Conservation (phyloP, 2,888 invertebrate genomes). For the Lithosia quadra region DNA sequence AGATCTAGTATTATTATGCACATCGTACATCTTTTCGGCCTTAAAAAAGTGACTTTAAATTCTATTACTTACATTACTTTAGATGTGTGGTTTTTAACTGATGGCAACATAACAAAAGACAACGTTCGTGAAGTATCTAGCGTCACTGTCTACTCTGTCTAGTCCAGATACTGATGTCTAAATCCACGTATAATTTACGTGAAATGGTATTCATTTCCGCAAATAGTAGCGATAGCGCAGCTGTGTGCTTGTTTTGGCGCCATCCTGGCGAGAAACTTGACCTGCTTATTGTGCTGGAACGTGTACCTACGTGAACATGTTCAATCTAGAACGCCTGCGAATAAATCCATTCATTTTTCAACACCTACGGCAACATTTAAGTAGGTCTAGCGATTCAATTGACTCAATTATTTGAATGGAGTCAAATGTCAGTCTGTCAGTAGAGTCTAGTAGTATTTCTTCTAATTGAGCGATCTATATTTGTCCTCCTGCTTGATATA, state of each 20-base stretch:
- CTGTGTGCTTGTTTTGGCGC: slow-evolving; percentile 71
- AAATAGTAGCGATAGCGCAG: slow-evolving; percentile 72
- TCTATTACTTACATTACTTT: too few relatives aligned
- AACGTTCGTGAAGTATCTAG: neutral
- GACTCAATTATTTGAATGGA: slow-evolving; percentile 38
- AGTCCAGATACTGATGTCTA: slow-evolving; percentile 43
- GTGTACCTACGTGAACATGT: slow-evolving; percentile 37
- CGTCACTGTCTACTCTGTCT: neutral
- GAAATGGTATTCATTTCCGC: slow-evolving; percentile 67
- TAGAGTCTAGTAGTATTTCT: slow-evolving; percentile 22
- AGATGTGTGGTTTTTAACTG: too few relatives aligned
- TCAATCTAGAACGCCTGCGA: slow-evolving; percentile 30
- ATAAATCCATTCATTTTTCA: slow-evolving; percentile 47
- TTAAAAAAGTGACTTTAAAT: too few relatives aligned
- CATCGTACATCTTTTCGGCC: too few relatives aligned
- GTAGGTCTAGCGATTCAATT: slow-evolving; percentile 35
- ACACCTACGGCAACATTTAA: slow-evolving; percentile 29
- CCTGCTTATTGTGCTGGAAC: slow-evolving; percentile 57
- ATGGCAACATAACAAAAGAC: neutral
- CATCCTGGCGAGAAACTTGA: slow-evolving; percentile 66
- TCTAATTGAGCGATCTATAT: slow-evolving; percentile 36
- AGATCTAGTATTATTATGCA: too few relatives aligned
- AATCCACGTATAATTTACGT: slow-evolving; percentile 38
- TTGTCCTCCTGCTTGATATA: slow-evolving; percentile 4
- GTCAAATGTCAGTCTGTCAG: slow-evolving; percentile 39